Evolutionary conservation across 2,888 invertebrate species (phyloP).

Genomic region (Zaprionus obscuricornis): DNA sequence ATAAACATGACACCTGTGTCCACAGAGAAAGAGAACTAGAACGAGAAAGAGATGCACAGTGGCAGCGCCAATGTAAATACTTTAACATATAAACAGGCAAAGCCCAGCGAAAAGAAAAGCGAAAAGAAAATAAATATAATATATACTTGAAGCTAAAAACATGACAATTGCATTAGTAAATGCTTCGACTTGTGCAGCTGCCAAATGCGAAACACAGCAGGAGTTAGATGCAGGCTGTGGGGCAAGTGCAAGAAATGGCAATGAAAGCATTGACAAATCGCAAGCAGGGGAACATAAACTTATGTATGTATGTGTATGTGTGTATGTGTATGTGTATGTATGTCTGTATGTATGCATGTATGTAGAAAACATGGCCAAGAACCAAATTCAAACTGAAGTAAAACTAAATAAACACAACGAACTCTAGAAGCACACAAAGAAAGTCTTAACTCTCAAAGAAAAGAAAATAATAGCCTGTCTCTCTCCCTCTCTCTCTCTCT

Average conservation of each 20-base stretch:
- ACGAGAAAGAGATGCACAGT: neutral
- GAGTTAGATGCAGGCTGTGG: neutral
- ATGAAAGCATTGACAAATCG: too few relatives aligned
- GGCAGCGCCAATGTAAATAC: constrained; percentile 27
- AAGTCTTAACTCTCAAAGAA: too few relatives aligned
- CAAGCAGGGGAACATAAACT: constrained; percentile 5
- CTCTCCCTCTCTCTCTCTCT: too few relatives aligned
- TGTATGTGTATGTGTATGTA: constrained; percentile 5
- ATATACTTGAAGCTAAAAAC: constrained; percentile 35
- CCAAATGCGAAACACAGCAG: too few relatives aligned
- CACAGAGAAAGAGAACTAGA: too few relatives aligned
- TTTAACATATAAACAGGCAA: constrained; percentile 3
- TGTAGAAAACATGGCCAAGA: too few relatives aligned
- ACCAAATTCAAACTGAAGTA: too few relatives aligned
- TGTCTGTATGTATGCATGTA: too few relatives aligned
- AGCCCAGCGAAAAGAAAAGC: constrained; percentile 12
- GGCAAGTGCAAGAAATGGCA: neutral
- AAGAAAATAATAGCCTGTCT: too few relatives aligned
- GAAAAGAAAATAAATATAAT: constrained; percentile 9
- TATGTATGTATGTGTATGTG: neutral
- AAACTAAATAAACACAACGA: too few relatives aligned
- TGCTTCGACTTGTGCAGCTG: constrained; percentile 9
- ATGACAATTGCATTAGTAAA: constrained; percentile 52
- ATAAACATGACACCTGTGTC: constrained; percentile 30
- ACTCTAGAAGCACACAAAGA: too few relatives aligned